Base-by-base conservation (phyloP, 2,888 invertebrate species). In the Cephus pygmeus region DNA sequence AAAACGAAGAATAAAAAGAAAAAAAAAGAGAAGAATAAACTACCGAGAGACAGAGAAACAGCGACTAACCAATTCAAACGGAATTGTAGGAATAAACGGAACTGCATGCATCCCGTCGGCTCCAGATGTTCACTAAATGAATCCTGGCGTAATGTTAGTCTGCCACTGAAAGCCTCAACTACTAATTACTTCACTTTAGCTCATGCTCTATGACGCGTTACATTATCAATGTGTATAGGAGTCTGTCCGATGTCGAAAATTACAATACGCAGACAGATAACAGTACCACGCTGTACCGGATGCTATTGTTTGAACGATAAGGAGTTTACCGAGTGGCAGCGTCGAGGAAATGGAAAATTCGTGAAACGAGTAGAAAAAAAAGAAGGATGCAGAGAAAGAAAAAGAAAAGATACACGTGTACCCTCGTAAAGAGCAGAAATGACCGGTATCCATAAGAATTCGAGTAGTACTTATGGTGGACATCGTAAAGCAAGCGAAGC, bases 61-160 rank as follows among this genome's bases (percentile, higher is more conserved):
- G 71, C 85, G 88, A 86, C 87, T 23, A 84, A 86, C 85, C 87
- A 90, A 90, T 89, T 90, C 87, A 87, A 88, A 86, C 87, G 87
- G 85, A 90, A 90, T 88, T 88, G 88, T 84, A 86, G 87, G 89
- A 90, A 90, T 88, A 89, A 90, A 89, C 89, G 90, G 88, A 90
- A 90, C 89, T 90, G 90, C 89, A 88, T 88, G 87, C 89, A 89
- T 88, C 89, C 89, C 88, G 87, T 86, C 86, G 84, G 85, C 56
- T 85, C 89, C 90, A 90, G 89, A 90, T 90, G 90, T 90, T 88
- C 86, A 85, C 84, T 87, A 85, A 87, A 87, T 83, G 89, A 88
- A 88, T 89, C 88, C 88, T 83, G 82, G 78, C 75, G 79, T 75
- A 73, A 76, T 74, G 75, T 80, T 79, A 56, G 77, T 76, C 69